Evolutionary conservation across 2,888 invertebrate species (phyloP).

Genomic region (Scelioninae gen. 1): DNA sequence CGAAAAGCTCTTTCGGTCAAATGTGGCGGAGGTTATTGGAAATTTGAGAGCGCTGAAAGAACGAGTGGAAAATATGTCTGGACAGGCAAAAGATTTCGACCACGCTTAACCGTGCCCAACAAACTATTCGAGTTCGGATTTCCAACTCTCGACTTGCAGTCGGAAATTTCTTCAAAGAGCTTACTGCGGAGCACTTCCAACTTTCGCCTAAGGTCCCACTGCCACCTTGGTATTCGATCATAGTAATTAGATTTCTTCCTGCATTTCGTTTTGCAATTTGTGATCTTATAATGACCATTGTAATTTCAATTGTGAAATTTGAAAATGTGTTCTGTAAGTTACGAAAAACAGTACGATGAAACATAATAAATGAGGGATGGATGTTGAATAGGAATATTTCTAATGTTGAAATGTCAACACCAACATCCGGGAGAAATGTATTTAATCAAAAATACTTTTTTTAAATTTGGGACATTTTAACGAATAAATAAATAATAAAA

Average conservation of each 20-base stretch:
- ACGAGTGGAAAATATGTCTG: constrained; percentile 50
- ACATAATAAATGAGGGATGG: too few species aligned
- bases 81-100: constrained; percentile 69
- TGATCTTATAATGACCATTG: too few species aligned
- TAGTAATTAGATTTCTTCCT: constrained; percentile 53
- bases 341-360: too few species aligned
- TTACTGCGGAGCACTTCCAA: constrained; percentile 13
- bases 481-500: too few species aligned
- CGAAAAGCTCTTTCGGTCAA: constrained; percentile 62
- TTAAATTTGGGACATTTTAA: too few species aligned
- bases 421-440: too few species aligned
- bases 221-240: constrained; percentile 39
- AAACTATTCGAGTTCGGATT: constrained; percentile 59
- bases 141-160: constrained; percentile 31
- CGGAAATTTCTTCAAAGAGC: constrained; percentile 45
- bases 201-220: constrained; percentile 17
- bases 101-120: constrained; percentile 70
- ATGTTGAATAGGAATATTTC: too few species aligned
- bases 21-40: constrained; percentile 75
- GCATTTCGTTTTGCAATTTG: too few species aligned
- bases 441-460: too few species aligned
- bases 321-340: too few species aligned
- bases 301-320: too few species aligned
- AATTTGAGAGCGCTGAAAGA: constrained; percentile 73
- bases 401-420: too few species aligned